A percentile compares a stretch with the other conserved stretches of the same genome.
Evolutionary conservation across 2,888 invertebrate species (phyloP).

Genomic region (Heliconius charithonia): DNA sequence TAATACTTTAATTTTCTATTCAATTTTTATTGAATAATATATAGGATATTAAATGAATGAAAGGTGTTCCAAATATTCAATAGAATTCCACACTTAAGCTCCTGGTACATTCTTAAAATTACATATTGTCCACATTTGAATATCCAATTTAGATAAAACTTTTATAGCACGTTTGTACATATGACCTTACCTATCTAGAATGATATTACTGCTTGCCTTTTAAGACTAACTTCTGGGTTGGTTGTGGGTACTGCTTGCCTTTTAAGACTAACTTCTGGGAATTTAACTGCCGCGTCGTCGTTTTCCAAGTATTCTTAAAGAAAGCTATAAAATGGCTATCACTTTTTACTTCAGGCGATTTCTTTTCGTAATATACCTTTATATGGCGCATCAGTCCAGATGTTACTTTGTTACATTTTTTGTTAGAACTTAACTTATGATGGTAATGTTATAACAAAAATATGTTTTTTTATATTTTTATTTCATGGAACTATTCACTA

Average conservation of each 20-base stretch:
- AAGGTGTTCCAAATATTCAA: too few species aligned
- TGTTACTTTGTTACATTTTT: constrained; percentile 1
- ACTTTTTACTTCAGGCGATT: constrained; percentile 30
- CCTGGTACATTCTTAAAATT: not conserved
- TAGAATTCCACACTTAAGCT: not conserved
- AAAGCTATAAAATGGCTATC: constrained; percentile 23
- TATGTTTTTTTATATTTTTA: constrained; percentile 3
- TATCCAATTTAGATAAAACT: constrained; percentile 8
- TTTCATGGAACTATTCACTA: not conserved
- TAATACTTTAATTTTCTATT: too few species aligned
- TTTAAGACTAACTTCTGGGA: constrained; percentile 22
- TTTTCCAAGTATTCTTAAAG: constrained; percentile 22
- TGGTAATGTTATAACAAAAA: not conserved
- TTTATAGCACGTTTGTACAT: not conserved
- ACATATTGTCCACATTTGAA: not conserved
- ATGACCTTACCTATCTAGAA: not conserved
- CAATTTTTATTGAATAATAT: too few species aligned
- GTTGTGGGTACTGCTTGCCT: not conserved
- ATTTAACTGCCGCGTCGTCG: constrained; percentile 23
- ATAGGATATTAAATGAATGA: too few species aligned
- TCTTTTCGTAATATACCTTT: constrained; percentile 35
- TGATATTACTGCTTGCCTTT: not conserved
- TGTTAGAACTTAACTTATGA: constrained; percentile 16
- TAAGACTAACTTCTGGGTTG: constrained; percentile 21
- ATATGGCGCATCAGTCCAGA: constrained; percentile 14